Conservation (phyloP, 2,888 invertebrate genomes). For the Sinhomidia bicolor region DNA sequence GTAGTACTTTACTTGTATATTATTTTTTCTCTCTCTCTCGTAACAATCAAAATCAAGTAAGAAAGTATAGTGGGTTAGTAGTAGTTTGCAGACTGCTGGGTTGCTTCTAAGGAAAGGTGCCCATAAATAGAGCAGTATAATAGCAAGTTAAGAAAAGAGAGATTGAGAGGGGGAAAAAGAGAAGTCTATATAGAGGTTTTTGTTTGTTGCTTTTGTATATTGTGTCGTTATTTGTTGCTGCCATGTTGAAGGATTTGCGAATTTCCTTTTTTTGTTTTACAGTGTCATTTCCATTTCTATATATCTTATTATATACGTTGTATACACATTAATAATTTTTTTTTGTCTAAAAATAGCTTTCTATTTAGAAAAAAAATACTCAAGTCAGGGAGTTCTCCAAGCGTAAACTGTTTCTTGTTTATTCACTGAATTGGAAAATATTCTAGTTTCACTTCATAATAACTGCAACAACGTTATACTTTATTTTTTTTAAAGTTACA, state of each 20-base stretch:
- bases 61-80: background rate
- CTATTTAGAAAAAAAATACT: background rate
- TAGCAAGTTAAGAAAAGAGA: background rate
- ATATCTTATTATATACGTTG: background rate
- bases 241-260: slow-evolving; percentile 45
- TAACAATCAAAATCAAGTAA: slow-evolving; percentile 31
- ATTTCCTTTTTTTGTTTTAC: slow-evolving; percentile 24
- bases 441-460: background rate
- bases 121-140: too few relatives aligned
- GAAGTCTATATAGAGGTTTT: background rate
- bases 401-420: background rate
- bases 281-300: background rate
- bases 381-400: background rate
- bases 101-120: too few relatives aligned
- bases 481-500: too few relatives aligned
- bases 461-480: too few relatives aligned
- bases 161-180: background rate
- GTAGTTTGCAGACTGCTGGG: too few relatives aligned
- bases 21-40: background rate
- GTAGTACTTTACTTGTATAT: too few relatives aligned
- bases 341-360: too few relatives aligned
- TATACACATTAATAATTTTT: background rate
- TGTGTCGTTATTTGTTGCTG: slow-evolving; percentile 31
- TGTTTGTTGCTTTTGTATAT: too few relatives aligned
- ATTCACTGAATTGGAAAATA: slow-evolving; percentile 6